Evolutionary conservation across 2,888 invertebrate species (phyloP), one percentile per base, ranked within the genome.

Genomic region (Ptilodon capucinus): DNA sequence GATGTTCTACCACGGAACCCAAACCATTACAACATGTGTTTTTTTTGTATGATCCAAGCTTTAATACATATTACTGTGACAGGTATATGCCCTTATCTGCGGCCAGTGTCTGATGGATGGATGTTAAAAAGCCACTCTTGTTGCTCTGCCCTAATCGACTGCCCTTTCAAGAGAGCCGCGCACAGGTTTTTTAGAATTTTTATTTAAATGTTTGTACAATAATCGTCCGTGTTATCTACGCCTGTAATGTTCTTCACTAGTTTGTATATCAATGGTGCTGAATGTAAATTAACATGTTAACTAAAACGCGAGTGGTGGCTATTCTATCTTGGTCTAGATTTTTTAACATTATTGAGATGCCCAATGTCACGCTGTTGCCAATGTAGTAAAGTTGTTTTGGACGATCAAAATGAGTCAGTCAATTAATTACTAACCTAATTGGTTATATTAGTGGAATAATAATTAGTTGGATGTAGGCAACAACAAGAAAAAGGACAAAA

Each of bases 61-160:
- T 74, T 77, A 82, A 82, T 81, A 79, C 81, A 80, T 84, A 85
- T 81, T 80, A 81, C 76, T 79, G 80, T 84, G 86, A 84, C 86
- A 83, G 83, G 80, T 75, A 79, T 76, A 76, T 76, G 74, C 70
- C 68, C 80, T 86, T 88, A 88, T 85, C 86, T 74, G 72, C 59
- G 59, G 58, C 69, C 78, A 69, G 70, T 70, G 72, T 60, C 80
- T 87, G 87, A 88, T 86, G 83, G 86, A 86, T 86, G 83, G 84
- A 77, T 81, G 79, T 79, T 82, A 77, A 81, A 78, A 77, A 74
- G 72, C 70, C 59, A 65, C 79, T 81, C 78, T 78, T 78, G 71
- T 79, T 81, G 78, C 72, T 76, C 71, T 70, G 61, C 71, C 71
- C 77, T 81, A 82, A 84, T 82, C 83, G 77, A 74, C 64, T 64